Evolutionary conservation across 23 tunicate species (phyloP), one percentile per base, ranked within the genome.

Genomic region (Styela clava): DNA sequence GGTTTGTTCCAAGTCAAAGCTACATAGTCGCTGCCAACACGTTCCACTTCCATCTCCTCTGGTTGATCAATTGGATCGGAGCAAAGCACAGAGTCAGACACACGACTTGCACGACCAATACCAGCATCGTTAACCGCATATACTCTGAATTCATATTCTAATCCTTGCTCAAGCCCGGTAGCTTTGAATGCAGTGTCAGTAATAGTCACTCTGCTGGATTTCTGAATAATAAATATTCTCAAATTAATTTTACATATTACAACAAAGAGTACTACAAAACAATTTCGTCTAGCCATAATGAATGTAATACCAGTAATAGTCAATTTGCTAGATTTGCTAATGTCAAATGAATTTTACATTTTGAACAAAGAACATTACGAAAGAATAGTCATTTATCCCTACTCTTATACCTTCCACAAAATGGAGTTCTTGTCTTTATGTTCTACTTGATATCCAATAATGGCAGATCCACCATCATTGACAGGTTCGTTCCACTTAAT

Each of bases 71-170:
- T 78, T 1, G 96, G 92, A 56, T 95, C 96, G 22, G 84, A 37
- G 67, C 93, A 95, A 22, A 79, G 62, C n/a, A 86, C 87, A 5
- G 85, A 65, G 16, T 90, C 96, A 5, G 86, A 73, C 1, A 82
- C n/a, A 74, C 85, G 69, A 67, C 95, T 89, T 24, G 87, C 84
- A 36, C 83, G 83, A 63, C 89, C 85, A 2, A 64, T 62, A 5
- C 99, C 99, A 20, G 92, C 99, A 26, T 89, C 95, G 44, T 95
- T 95, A 70, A 88, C 74, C 1, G 99, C 99, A 33, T 86, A 90
- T 5, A 95, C 84, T 33, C 96, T 86, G 78, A 95, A 95, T 80
- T 95, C 96, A 74, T 95, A 95, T 36, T 86, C 91, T 24, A 95
- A 69, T 30, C 99, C 99, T 69, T 86, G 95, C 9, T 91, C 90